phyloP scores from a whole-genome alignment of 1,140 invertebrate genomes.

The Leptinotarsa undecemlineata region DNA sequence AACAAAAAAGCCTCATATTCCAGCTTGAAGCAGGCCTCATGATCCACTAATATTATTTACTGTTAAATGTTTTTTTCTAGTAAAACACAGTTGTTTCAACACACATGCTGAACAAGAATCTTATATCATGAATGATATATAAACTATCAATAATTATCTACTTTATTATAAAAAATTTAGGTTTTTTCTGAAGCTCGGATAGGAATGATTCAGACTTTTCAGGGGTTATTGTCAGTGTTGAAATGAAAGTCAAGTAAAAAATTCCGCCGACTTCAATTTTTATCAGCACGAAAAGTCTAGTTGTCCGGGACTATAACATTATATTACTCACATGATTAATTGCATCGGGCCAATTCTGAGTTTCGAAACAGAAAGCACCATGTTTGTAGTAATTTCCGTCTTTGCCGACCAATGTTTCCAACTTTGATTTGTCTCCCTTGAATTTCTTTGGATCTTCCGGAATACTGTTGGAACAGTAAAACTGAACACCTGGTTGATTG shows the following conservation, averaged over 20 bases:
- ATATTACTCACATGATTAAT: constrained; percentile 68
- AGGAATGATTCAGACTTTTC: neutral
- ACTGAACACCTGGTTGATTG: constrained; percentile 87
- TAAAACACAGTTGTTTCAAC: too few species aligned
- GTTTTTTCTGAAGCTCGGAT: neutral
- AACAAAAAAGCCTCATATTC: too few species aligned
- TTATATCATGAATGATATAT: too few species aligned
- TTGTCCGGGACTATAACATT: too few species aligned
- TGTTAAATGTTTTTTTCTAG: too few species aligned
- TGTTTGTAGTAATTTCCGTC: constrained; percentile 72
- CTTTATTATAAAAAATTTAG: too few species aligned
- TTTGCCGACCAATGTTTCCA: constrained; percentile 64
- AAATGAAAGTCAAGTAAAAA: too few species aligned
- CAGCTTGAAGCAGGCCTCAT: too few species aligned
- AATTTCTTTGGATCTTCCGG: constrained; percentile 58
- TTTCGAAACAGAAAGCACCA: constrained; percentile 85
- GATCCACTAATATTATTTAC: too few species aligned
- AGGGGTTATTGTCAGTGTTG: neutral
- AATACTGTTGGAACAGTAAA: constrained; percentile 84
- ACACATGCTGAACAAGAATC: too few species aligned
- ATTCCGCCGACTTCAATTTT: too few species aligned
- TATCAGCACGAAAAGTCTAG: neutral
- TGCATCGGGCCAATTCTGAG: constrained; percentile 91
- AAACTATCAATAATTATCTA: too few species aligned
- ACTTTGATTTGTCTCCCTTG: constrained; percentile 35